These are phyloP conservation scores for Spea hammondii DNA, from an alignment of 2,797 vertebrate genomes.

Conservation along the genomic window DNA sequence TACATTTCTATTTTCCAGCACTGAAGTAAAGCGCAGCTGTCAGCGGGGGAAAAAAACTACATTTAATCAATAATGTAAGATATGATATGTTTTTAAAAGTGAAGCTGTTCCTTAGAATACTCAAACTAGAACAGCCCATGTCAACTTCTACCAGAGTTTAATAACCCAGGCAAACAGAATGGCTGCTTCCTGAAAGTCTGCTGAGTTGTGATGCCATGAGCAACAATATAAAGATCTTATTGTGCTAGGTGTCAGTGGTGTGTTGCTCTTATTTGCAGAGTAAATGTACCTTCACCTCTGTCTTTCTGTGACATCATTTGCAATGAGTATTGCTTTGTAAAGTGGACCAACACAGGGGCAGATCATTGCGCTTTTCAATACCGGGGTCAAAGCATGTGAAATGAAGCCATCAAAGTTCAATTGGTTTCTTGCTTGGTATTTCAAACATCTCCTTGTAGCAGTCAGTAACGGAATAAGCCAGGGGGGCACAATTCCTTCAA, in stretches of 20 bases:
- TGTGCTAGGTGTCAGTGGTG: slow-evolving; percentile 6
- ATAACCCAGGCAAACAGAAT: no score
- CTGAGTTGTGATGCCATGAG: neutral
- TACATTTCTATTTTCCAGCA: no score
- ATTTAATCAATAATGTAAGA: no score
- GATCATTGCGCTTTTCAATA: neutral
- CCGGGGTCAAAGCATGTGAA: neutral
- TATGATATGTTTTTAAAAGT: no score
- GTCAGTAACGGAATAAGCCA: neutral
- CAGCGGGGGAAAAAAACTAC: no score
- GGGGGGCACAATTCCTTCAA: neutral
- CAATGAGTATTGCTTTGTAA: neutral
- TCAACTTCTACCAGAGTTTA: no score
- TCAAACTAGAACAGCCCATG: no score
- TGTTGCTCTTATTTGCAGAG: neutral
- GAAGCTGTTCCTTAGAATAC: no score
- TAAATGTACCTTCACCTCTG: neutral
- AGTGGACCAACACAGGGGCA: neutral
- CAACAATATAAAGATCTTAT: neutral
- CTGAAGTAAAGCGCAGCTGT: no score
- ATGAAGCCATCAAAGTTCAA: neutral
- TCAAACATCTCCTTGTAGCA: neutral
- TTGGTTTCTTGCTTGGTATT: neutral
- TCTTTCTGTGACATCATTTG: neutral
- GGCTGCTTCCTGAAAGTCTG: no score